These are phyloP conservation scores for Neopipo cinnamomea DNA, from an alignment of 2,113 vertebrate species.

Conservation along the genomic window DNA sequence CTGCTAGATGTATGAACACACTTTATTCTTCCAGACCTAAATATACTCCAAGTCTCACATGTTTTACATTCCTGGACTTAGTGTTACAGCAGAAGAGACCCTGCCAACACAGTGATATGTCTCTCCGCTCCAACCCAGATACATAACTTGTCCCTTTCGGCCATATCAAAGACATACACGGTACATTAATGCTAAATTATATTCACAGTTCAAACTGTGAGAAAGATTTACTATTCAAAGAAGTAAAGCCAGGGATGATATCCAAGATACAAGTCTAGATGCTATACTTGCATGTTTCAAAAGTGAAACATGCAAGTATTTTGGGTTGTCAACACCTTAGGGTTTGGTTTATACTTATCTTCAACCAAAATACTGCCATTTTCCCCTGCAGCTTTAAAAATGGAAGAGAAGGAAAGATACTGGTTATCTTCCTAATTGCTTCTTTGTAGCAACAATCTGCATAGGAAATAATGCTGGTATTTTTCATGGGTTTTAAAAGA, in stretches of 20 bases:
- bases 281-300: background rate
- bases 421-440: constrained; percentile 43
- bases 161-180: constrained; percentile 21
- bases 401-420: background rate
- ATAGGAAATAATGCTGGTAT: constrained; percentile 27
- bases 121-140: constrained; percentile 1
- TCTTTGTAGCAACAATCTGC: constrained; percentile 31
- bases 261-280: constrained; percentile 50
- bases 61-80: background rate
- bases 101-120: background rate
- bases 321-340: constrained; percentile 34
- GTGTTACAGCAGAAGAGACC: background rate
- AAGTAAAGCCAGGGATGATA: constrained; percentile 22
- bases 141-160: constrained; percentile 41
- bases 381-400: background rate
- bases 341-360: constrained; percentile 44
- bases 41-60: background rate
- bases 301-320: background rate
- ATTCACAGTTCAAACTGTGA: constrained; percentile 51
- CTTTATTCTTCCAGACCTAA: constrained; percentile 12
- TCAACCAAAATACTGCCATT: constrained; percentile 29
- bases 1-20: background rate
- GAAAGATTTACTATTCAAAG: constrained; percentile 51
- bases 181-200: constrained; percentile 57
- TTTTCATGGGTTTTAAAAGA: background rate